Evolutionary conservation across 2,888 invertebrate genomes (phyloP), one percentile per base, ranked within the genome.

Genomic region (Keiferia lycopersicella): DNA sequence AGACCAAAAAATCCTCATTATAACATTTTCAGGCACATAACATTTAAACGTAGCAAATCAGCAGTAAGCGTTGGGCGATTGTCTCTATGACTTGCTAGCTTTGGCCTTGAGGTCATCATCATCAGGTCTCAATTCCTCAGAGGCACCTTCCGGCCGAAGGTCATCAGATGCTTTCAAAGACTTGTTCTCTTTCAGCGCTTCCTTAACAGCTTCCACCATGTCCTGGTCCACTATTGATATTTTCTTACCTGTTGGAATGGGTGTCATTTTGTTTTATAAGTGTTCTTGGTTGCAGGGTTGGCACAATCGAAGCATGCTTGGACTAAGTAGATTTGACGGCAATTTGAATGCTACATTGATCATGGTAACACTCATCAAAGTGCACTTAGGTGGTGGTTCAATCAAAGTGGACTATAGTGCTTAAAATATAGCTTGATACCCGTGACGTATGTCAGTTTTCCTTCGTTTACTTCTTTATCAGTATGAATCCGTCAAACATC

Each of bases 181-280:
- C 69, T 91, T 88, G 86, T 92, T 91, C 70, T 92, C 90, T 73
- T 84, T 89, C 65, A 95, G 81, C 20, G 93, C 94, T 77, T 92
- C 88, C 72, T 93, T 93, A 67, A 95, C 92, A 7, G 94, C 92
- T 68, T 94, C 92, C 71, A 95, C 91, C 71, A 94, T 75, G 66
- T 93, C 86, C 57, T 93, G 85, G 71, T 93, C 94, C 39, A 89
- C 84, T 75, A 93, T 90, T 69, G 93, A 93, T 70, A 93, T 82
- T 87, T 95, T 95, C 72, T 92, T 93, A 83, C 95, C 95, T 95
- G 88, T 68, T 86, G 87, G 63, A 65, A 12, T 10, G 34, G 22
- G 30, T 10, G 34, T 16, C 56, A 56, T 56, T 18, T 34, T 56
- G 30, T 34, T 34, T 34, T 20, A 11, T 26, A 26, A 26, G 26